These are phyloP conservation scores for Pyrrhosoma nymphula DNA, from an alignment of 2,888 invertebrate species.

Conservation along the genomic window DNA sequence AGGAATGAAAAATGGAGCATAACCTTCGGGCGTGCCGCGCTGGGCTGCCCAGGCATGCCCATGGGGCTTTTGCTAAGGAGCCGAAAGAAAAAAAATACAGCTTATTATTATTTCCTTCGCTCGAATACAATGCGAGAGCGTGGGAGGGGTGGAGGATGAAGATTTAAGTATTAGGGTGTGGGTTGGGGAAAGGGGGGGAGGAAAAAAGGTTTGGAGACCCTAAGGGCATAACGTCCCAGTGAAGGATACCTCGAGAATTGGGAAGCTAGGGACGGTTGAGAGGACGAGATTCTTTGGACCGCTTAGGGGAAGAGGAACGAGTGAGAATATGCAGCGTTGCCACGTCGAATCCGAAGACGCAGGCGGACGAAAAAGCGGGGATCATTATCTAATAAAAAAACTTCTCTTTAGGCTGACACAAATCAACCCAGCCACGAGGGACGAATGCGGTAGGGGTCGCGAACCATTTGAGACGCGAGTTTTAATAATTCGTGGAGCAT, in stretches of 20 bases:
- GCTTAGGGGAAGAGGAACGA: neutral
- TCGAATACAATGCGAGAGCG: slow-evolving; percentile 37
- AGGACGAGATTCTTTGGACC: neutral
- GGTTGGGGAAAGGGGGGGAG: neutral
- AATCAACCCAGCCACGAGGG: neutral
- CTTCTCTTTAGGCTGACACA: neutral
- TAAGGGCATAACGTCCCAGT: slow-evolving; percentile 5
- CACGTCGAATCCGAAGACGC: neutral
- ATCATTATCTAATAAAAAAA: too few relatives aligned
- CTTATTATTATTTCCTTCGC: slow-evolving; percentile 47
- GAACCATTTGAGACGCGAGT: too few relatives aligned
- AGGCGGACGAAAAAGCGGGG: too few relatives aligned
- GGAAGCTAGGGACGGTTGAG: neutral
- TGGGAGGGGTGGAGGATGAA: too few relatives aligned
- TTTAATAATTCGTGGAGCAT: too few relatives aligned
- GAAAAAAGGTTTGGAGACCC: neutral
- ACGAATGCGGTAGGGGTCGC: too few relatives aligned
- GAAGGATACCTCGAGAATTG: slow-evolving; percentile 12
- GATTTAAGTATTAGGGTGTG: neutral
- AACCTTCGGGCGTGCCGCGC: neutral
- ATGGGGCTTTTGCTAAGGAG: neutral
- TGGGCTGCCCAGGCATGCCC: neutral
- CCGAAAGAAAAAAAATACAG: neutral
- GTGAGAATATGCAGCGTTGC: neutral
- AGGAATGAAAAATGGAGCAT: neutral